Base-by-base conservation (phyloP, 2,888 invertebrate genomes). In the Diploptera punctata region DNA sequence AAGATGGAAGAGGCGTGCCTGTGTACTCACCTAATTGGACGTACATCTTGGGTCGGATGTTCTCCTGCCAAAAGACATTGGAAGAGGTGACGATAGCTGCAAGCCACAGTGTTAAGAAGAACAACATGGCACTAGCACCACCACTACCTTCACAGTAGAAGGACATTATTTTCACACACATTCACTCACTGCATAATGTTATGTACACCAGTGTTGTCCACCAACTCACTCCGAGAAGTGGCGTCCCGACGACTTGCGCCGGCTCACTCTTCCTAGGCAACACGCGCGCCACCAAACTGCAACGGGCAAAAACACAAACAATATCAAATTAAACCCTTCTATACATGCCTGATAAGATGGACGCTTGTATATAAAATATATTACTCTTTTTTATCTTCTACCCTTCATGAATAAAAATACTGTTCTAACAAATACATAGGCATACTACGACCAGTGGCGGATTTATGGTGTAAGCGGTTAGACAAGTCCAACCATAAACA, bases 21-120 rank as follows among this genome's bases (percentile, higher is more conserved):
- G 13, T 16, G 78, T 77, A 89, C 93, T 92, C 85, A 94, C 94
- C 94, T 90, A 94, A 87, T 89, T 94, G 93, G 83, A 94, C 94
- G 88, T 93, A 93, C 90, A 94, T 93, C 90, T 94, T 94, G 81
- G 94, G 94, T 86, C 94, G 89, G 84, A 93, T 91, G 86, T 94
- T 94, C 86, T 94, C 94, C 90, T 94, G 94, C 94, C 94, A 94
- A 81, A 93, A 91, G 19, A 54, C 73, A 43, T 65, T 65, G 9
- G 47, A 54, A 81, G 89, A 87, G 81, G 86, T 78, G 76, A 83
- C 82, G 76, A 81, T 80, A 77, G 78, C 79, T 9, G 65, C 70
- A 62, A 72, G 19, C 72, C 60, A 65, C 68, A 71, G 57, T 9
- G 21, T 16, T 43, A 61, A 5, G 52, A 60, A 43, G 47, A 57